Conservation (phyloP, 1,140 invertebrate species). For the Choristoneura fumiferana region DNA sequence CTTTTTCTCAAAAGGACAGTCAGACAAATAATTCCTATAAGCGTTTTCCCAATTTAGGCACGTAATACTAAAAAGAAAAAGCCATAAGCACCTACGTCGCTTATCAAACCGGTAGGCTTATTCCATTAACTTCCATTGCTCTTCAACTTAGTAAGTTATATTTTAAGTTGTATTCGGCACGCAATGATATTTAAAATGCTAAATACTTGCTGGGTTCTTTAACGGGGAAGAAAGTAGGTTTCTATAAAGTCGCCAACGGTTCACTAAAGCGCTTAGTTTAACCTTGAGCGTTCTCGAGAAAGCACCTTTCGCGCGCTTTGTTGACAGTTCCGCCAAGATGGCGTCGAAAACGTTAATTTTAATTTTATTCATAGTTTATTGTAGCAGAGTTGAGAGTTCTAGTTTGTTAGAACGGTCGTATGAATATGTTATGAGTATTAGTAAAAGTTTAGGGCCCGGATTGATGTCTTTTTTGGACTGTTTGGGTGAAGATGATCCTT, state of each 20-base stretch:
- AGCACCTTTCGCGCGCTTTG: slow-evolving; percentile 32
- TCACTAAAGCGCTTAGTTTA: slow-evolving; percentile 43
- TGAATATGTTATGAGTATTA: slow-evolving; percentile 58
- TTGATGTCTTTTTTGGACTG: slow-evolving; percentile 57
- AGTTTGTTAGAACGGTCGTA: slow-evolving; percentile 52
- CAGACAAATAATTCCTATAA: not conserved
- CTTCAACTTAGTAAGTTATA: not conserved
- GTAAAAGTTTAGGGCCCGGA: slow-evolving; percentile 58
- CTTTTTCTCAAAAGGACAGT: slow-evolving; percentile 5
- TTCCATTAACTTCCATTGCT: not conserved
- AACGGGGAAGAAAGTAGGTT: slow-evolving; percentile 56
- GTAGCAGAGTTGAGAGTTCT: slow-evolving; percentile 48
- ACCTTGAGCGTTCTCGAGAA: slow-evolving; percentile 43
- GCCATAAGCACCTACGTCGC: not conserved
- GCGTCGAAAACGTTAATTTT: slow-evolving; percentile 37
- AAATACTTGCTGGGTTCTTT: not conserved
- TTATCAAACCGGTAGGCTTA: slow-evolving; percentile 7
- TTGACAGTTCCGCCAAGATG: slow-evolving; percentile 42
- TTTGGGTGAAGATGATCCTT: slow-evolving; percentile 48
- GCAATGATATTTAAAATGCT: not conserved
- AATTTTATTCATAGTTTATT: slow-evolving; percentile 41
- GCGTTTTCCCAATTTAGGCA: slow-evolving; percentile 3
- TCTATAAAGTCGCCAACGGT: slow-evolving; percentile 41
- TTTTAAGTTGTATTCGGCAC: not conserved
- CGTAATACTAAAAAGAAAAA: slow-evolving; percentile 14